phyloP scores from a whole-genome alignment of 2,113 vertebrate genomes.

The Dromaius novaehollandiae region DNA sequence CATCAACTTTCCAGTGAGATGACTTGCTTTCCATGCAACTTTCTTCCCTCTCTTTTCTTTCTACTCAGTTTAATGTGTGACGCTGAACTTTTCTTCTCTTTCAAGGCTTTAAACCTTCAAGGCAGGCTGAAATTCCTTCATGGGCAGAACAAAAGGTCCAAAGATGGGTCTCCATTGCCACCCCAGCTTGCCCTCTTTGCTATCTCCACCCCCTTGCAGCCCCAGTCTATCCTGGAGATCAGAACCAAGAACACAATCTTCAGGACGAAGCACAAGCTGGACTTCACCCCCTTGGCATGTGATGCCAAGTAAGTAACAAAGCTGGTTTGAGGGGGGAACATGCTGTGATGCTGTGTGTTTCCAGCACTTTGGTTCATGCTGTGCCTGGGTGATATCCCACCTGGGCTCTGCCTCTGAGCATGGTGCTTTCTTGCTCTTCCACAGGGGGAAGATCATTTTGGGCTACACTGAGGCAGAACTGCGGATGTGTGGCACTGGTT shows the following conservation, averaged over 20 bases:
- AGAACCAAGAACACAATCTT: constrained; percentile 82
- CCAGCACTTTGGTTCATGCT: fast-evolving
- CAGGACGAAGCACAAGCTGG: constrained; percentile 83
- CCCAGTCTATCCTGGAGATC: constrained; percentile 79
- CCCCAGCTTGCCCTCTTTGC: constrained; percentile 78
- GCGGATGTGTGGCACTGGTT: not conserved
- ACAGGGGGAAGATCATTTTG: constrained; percentile 1
- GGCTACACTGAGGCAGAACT: constrained; percentile 40
- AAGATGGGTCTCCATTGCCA: constrained; percentile 65
- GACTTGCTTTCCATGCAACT: not conserved
- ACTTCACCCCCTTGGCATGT: constrained; percentile 80
- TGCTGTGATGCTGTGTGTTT: not conserved
- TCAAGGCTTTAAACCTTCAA: constrained; percentile 79
- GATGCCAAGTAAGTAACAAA: constrained; percentile 76
- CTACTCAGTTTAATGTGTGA: not conserved
- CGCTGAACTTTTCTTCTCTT: not conserved
- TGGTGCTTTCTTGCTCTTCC: fast-evolving
- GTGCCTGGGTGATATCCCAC: not conserved
- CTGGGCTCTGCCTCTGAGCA: not conserved
- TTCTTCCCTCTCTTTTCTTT: not conserved
- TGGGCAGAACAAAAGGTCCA: constrained; percentile 72
- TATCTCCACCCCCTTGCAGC: constrained; percentile 80
- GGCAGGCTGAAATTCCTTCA: constrained; percentile 81
- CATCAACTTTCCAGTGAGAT: not conserved
- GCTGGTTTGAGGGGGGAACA: not conserved